A percentile compares a stretch with the other conserved stretches of the same genome.
phyloP scores from a whole-genome alignment of 2,888 invertebrate genomes.

The Tipula vernalis region DNA sequence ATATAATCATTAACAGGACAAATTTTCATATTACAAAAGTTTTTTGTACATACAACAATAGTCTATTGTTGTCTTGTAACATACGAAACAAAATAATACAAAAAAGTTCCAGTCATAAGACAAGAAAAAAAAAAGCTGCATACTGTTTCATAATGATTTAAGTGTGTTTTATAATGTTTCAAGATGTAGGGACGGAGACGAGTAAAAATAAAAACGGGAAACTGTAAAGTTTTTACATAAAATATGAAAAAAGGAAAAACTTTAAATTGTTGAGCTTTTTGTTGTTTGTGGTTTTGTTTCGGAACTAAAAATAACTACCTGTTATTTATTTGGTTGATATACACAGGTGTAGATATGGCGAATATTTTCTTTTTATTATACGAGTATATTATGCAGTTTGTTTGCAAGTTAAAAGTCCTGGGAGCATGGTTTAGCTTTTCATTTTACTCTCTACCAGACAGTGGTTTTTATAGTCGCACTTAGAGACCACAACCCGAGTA shows the following conservation, averaged over 20 bases:
- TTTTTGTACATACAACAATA: not conserved
- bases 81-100: not conserved
- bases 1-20: not conserved
- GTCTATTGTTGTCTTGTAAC: not conserved
- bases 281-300: not conserved
- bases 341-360: too few species aligned
- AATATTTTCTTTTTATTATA: too few species aligned
- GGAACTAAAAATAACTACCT: not conserved
- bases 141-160: not conserved
- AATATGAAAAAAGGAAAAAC: not conserved
- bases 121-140: not conserved
- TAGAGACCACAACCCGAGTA: too few species aligned
- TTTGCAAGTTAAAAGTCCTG: too few species aligned
- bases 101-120: not conserved
- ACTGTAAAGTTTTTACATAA: not conserved
- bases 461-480: too few species aligned
- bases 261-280: not conserved
- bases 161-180: not conserved
- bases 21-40: not conserved
- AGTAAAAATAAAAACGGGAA: not conserved
- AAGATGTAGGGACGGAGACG: not conserved
- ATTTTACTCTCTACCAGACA: too few species aligned
- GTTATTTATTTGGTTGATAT: not conserved
- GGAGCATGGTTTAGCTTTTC: too few species aligned
- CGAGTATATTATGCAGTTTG: too few species aligned